Conservation (phyloP, 2,888 invertebrate genomes). For the Chromoteleia sp. region DNA sequence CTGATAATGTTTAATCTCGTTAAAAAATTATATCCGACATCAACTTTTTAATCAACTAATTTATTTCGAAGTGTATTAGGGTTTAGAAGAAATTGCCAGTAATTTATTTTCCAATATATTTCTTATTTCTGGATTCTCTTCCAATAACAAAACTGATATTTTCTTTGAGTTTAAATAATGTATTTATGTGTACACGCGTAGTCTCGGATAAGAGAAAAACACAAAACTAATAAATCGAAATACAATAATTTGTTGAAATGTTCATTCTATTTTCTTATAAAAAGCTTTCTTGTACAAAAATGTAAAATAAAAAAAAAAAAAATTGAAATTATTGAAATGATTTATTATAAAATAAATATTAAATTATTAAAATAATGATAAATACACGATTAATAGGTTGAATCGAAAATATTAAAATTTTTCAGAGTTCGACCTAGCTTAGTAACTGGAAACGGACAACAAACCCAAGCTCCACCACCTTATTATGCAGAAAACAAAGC, state of each 20-base stretch:
- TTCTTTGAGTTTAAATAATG: neutral
- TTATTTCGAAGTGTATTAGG: constrained; percentile 43
- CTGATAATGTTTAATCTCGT: neutral
- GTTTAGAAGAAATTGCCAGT: constrained; percentile 28
- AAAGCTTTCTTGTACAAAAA: too few species aligned
- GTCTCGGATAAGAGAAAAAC: too few species aligned
- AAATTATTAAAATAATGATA: too few species aligned
- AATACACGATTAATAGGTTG: too few species aligned
- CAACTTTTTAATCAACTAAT: constrained; percentile 36
- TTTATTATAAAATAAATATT: too few species aligned
- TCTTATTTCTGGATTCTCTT: neutral
- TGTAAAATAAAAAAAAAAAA: too few species aligned
- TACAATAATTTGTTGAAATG: too few species aligned
- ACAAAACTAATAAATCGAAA: too few species aligned
- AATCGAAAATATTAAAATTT: too few species aligned
- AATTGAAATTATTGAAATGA: too few species aligned
- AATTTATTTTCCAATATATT: neutral
- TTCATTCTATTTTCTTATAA: too few species aligned
- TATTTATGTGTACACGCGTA: neutral
- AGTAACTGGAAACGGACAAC: constrained; percentile 89
- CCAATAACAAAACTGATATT: neutral
- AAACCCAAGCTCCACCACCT: constrained; percentile 94
- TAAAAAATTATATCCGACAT: neutral
- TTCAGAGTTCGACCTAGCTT: constrained; percentile 90
- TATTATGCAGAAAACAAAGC: constrained; percentile 98